A percentile compares a stretch with the other conserved stretches of the same genome.
Conservation (phyloP, 37 sponge, comb jelly and placozoan species). For the Agelas oroides region DNA sequence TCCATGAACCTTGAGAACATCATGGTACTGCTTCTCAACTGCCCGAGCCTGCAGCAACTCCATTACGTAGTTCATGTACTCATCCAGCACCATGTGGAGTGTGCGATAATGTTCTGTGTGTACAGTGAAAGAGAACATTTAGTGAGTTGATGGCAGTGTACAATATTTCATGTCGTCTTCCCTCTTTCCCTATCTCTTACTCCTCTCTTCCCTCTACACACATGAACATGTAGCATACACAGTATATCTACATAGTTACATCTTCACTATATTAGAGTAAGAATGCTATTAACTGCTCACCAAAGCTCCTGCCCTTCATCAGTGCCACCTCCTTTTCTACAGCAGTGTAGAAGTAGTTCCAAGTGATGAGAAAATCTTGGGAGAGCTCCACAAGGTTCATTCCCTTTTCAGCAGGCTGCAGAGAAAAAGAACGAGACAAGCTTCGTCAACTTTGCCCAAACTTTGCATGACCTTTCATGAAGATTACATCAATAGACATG, state of each 20-base stretch:
- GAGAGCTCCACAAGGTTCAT: slow-evolving; percentile 38
- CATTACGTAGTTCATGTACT: slow-evolving; percentile 76
- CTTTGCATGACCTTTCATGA: neutral
- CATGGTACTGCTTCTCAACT: slow-evolving; percentile 64
- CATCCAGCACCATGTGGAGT: slow-evolving; percentile 59
- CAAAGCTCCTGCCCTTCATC: slow-evolving; percentile 39
- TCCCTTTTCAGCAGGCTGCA: slow-evolving; percentile 42
- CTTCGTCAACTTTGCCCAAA: neutral
- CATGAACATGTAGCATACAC: too few species aligned
- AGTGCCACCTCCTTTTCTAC: slow-evolving; percentile 65
- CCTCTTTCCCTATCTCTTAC: too few species aligned
- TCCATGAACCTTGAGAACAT: slow-evolving; percentile 16
- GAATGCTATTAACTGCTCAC: slow-evolving; percentile 31
- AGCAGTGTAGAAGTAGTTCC: slow-evolving; percentile 69
- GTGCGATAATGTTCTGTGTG: slow-evolving; percentile 60
- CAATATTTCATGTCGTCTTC: too few species aligned
- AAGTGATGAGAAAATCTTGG: slow-evolving; percentile 57
- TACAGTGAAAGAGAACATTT: too few species aligned
- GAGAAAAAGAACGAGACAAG: too few species aligned
- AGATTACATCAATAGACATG: neutral
- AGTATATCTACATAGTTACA: too few species aligned
- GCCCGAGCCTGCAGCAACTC: slow-evolving; percentile 67
- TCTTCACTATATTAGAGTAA: too few species aligned
- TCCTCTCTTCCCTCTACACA: too few species aligned
- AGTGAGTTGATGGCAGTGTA: too few species aligned